Evolutionary conservation across 2,113 vertebrate species (phyloP).

Genomic region (Ammodytes dubius): DNA sequence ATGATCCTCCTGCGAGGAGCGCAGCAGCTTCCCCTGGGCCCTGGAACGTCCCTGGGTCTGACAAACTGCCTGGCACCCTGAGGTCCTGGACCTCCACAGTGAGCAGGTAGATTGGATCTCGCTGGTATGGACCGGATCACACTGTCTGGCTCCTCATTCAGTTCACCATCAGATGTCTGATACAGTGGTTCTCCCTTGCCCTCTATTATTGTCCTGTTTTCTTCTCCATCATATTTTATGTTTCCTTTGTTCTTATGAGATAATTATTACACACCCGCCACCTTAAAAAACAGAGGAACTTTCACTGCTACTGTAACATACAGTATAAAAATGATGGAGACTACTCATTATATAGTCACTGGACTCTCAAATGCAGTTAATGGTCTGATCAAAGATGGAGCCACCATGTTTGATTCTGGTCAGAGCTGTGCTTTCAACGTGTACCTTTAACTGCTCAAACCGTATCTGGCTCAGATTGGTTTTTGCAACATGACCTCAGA

Average conservation of each 20-base stretch:
- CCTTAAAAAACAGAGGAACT: slow-evolving; percentile 85
- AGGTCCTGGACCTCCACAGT: slow-evolving; percentile 92
- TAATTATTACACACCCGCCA: slow-evolving; percentile 86
- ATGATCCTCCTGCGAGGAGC: slow-evolving; percentile 84
- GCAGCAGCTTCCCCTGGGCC: slow-evolving; percentile 90
- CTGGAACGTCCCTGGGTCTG: slow-evolving; percentile 92
- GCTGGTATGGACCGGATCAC: slow-evolving; percentile 56
- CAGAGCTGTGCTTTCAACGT: slow-evolving; percentile 36
- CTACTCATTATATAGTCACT: slow-evolving; percentile 52
- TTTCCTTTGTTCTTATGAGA: slow-evolving; percentile 88
- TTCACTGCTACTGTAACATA: slow-evolving; percentile 66
- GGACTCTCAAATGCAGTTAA: slow-evolving; percentile 47
- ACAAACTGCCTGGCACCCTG: slow-evolving; percentile 90
- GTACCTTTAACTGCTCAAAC: slow-evolving; percentile 63
- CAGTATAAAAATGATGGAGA: slow-evolving; percentile 46
- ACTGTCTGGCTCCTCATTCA: slow-evolving; percentile 52
- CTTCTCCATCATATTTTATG: slow-evolving; percentile 76
- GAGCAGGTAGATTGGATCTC: slow-evolving; percentile 86
- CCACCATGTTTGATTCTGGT: slow-evolving; percentile 78
- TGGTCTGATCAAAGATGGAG: slow-evolving; percentile 42
- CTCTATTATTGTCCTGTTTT: slow-evolving; percentile 52
- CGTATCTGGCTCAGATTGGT: slow-evolving; percentile 39
- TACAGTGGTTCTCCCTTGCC: slow-evolving; percentile 28
- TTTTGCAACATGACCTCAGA: slow-evolving; percentile 42
- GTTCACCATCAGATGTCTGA: slow-evolving; percentile 74